Base-by-base conservation (phyloP, 2,113 vertebrate genomes). In the Pseudopipra pipra region DNA sequence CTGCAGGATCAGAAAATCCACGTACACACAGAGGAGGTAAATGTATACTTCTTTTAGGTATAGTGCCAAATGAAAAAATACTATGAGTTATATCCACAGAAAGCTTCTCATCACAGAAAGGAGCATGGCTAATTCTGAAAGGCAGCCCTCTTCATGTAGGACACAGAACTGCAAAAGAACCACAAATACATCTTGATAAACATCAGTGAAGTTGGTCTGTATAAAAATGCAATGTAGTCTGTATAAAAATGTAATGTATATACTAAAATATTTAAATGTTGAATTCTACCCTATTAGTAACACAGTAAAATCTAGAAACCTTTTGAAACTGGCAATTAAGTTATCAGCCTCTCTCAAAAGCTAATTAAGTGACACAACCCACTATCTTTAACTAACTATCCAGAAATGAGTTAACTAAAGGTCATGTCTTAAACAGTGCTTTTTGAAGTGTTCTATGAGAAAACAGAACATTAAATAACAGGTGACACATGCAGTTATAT, bases 391-490 rank as follows among this genome's bases (percentile, higher is more conserved):
- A 92, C 68, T 91, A 97, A 18, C 82, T 86, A 81, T 47, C 55
- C 97, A 97, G 97, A 98, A 98, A 97, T 98, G 97, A 98, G 96
- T 96, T 91, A 94, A 86, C 71, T 81, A 94, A 97, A 97, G 96
- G 91, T 94, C 98, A 96, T 95, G 96, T 97, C 97, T 97, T 95
- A 86, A 46, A 73, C 25, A 67, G 54, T 74, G 85, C 54, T 89
- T 54, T 87, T 62, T 21, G 47, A 27, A 9, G 44, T 51, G 43
- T 4, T 90, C 18, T 56, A 58, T 59, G 33, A 63, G 37, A 63
- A 71, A 87, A 72, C 28, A 82, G 30, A 94, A 51, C 25, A 74
- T 74, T 74, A 81, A 82, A 46, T 55, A 96, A 72, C 66, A 70
- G 54, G 62, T 51, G 82, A 87, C 0, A 14, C 87, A 68, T 67